Conservation (phyloP, 2,113 vertebrate genomes). For the Vireo altiloquus region DNA sequence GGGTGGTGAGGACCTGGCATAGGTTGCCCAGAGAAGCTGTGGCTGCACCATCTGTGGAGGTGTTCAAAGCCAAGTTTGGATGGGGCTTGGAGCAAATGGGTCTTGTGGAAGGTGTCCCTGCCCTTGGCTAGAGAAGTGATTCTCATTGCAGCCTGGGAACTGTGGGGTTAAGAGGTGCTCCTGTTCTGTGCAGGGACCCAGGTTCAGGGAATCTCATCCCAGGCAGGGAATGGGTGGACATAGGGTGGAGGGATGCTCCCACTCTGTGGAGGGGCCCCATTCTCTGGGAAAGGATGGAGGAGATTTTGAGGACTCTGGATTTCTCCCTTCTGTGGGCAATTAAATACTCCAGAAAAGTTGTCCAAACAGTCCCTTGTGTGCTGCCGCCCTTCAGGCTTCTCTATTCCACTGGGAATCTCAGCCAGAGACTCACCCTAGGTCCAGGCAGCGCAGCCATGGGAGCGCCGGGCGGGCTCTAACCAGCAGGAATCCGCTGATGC, state of each 20-base stretch:
- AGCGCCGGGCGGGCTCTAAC: too few species aligned
- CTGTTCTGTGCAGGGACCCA: accelerated
- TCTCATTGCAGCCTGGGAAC: not conserved
- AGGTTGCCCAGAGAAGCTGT: not conserved
- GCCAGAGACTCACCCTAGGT: not conserved
- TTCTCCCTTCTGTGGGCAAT: not conserved
- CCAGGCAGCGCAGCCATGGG: not conserved
- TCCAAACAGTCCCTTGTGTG: accelerated
- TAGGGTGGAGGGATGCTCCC: too few species aligned
- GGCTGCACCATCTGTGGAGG: not conserved
- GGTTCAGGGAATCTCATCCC: not conserved
- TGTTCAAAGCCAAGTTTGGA: not conserved
- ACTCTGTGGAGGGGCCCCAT: accelerated
- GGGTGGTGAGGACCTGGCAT: not conserved
- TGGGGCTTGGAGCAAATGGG: not conserved
- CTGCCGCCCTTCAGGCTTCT: not conserved
- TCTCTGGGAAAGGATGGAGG: not conserved
- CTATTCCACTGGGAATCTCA: not conserved
- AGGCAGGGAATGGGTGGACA: not conserved
- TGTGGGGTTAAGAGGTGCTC: not conserved
- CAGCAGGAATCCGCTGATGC: not conserved
- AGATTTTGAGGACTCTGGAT: not conserved
- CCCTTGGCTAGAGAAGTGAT: not conserved
- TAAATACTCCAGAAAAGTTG: not conserved
- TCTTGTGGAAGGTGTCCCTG: not conserved